Evolutionary conservation across 1,140 invertebrate species (phyloP), one percentile per base, ranked within the genome.

Genomic region (Scaptomyza hsui): DNA sequence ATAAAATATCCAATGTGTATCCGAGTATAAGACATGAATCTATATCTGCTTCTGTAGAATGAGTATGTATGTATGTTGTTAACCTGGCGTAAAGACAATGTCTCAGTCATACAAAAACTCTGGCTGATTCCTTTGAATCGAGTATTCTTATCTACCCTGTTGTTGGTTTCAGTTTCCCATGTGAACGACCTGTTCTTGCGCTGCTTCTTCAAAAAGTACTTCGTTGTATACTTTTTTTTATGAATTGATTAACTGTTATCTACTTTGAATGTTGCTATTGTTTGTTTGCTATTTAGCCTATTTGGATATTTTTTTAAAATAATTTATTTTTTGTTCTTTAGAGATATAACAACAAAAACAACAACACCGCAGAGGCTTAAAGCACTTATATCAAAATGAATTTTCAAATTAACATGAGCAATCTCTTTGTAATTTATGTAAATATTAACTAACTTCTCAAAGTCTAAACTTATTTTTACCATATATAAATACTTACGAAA

Each of bases 301-400:
- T 82, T 78, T 65, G 63, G 44, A 69, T 57, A 77, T 74, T 61
- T 82, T 80, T 61, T 65, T 63, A 76, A 68, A 60, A 45, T 29
- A 29, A 9, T 29, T 62, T 47, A 35, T 81, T 71, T 77, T 81
- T 35, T 63, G 74, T 86, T 86, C 49, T 21, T 65, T 71, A 71
- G 68, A 53, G 55, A 80, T 85, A 86, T 86, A 88, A 86, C 82
- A 88, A 86, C 82, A 86, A 86, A 88, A 86, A 86, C 82, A 86
- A 86, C 82, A 86, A 86, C 82, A 86, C 63, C 62, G 74, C 71
- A 86, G 74, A 78, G 78, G 82, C 81, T 75, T 59, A 32, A 77
- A 81, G 77, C 82, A 86, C 74, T 52, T 56, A 56, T 9, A 9
- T 56, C 29, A 68, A 86, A 72, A 44, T 13, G 35, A 72, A 63